These are phyloP conservation scores for Oryzaephilus surinamensis DNA, from an alignment of 1,140 invertebrate genomes.

Conservation along the genomic window DNA sequence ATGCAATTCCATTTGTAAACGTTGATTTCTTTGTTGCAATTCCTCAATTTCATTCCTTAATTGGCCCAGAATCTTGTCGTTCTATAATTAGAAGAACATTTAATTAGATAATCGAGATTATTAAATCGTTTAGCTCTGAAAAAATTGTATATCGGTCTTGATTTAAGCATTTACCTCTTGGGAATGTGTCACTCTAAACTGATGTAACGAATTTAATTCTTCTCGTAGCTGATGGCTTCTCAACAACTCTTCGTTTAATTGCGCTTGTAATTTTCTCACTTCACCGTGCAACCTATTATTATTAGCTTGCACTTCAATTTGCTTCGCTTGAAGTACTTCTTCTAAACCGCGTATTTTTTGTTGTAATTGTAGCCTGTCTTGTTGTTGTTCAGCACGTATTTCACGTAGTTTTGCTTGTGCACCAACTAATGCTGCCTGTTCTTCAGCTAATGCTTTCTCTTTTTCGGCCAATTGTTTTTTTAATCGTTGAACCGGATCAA, in stretches of 20 bases:
- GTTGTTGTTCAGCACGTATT: constrained; percentile 57
- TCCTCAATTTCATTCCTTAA: constrained; percentile 44
- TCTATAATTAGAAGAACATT: no score
- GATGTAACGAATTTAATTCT: constrained; percentile 45
- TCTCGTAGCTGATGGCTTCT: constrained; percentile 44
- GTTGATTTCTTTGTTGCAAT: constrained; percentile 38
- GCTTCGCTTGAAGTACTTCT: constrained; percentile 41
- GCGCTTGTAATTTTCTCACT: constrained; percentile 40
- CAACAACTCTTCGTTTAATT: constrained; percentile 47
- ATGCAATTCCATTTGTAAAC: constrained; percentile 38
- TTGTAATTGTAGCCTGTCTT: constrained; percentile 47
- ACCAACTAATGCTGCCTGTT: constrained; percentile 56
- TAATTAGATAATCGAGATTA: no score
- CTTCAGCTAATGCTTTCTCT: constrained; percentile 60
- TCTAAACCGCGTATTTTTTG: constrained; percentile 45
- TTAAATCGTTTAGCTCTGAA: no score
- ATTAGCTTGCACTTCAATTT: constrained; percentile 24
- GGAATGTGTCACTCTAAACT: constrained; percentile 37
- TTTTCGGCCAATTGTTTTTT: constrained; percentile 78
- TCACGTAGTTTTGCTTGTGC: constrained; percentile 68
- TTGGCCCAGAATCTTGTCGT: no score
- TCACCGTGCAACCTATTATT: constrained; percentile 23
- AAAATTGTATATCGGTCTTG: no score
- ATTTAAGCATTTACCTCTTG: constrained; percentile 27
- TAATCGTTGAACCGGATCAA: constrained; percentile 72